Conservation (phyloP, 2,797 vertebrate species). For the Enteromius viviparus region DNA sequence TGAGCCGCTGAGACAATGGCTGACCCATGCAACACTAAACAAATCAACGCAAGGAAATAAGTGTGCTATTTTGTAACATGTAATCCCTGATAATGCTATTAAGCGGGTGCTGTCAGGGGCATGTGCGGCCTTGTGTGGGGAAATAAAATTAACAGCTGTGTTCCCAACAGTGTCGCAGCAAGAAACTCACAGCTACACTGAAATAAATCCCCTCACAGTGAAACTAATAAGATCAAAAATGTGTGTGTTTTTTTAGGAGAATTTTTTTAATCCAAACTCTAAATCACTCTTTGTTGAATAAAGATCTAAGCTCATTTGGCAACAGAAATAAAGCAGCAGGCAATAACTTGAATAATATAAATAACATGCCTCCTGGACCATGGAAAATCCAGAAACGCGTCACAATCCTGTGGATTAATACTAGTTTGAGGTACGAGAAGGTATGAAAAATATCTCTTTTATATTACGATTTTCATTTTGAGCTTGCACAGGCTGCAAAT, state of each 20-base stretch:
- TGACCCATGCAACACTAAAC: slow-evolving; percentile 37
- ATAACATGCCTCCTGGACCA: slow-evolving; percentile 38
- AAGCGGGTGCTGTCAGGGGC: slow-evolving; percentile 46
- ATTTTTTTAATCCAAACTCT: slow-evolving; percentile 13
- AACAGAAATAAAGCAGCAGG: slow-evolving; percentile 29
- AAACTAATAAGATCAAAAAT: slow-evolving; percentile 42
- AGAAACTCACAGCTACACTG: slow-evolving; percentile 10
- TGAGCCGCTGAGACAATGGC: neutral
- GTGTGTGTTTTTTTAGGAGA: neutral
- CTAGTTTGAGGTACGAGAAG: slow-evolving; percentile 55
- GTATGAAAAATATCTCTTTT: slow-evolving; percentile 65
- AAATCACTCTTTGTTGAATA: slow-evolving; percentile 43
- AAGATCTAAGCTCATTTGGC: slow-evolving; percentile 39
- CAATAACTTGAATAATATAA: slow-evolving; percentile 42
- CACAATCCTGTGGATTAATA: slow-evolving; percentile 63
- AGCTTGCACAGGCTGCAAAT: slow-evolving; percentile 64
- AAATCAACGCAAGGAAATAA: slow-evolving; percentile 63
- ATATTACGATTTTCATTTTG: slow-evolving; percentile 60
- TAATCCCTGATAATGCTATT: slow-evolving; percentile 74
- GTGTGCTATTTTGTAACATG: slow-evolving; percentile 62
- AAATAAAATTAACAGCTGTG: slow-evolving; percentile 56
- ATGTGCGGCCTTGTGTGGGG: slow-evolving; percentile 4
- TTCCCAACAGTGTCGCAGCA: slow-evolving; percentile 22
- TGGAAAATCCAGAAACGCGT: slow-evolving; percentile 58
- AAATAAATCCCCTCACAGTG: slow-evolving; percentile 40